Base-by-base conservation (phyloP, 2,888 invertebrate genomes). In the Oligia latruncula region DNA sequence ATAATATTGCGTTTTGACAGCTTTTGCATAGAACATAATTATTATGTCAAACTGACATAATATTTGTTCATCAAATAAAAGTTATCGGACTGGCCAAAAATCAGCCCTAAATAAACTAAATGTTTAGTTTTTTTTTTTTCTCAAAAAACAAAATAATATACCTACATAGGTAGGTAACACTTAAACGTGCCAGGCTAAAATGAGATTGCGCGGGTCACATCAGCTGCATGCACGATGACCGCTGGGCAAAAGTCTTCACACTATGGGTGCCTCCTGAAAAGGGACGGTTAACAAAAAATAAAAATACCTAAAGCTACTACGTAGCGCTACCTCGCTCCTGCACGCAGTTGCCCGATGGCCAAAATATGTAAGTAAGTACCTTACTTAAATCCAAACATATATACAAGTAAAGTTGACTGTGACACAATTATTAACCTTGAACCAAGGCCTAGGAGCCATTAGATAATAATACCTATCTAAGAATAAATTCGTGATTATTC, bases 341-440 rank as follows among this genome's bases (percentile, higher is more conserved):
- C 23, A 58, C 23, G 58, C 58, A 58, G 23, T 58, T 58, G n/a
- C 23, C 71, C 20, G 11, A 55, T 49, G n/a, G 23, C 15, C 13
- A 35, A 49, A 60, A 49, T 9, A 20, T 15, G 15, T 60, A 60
- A 4, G 58, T 55, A 55, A 8, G n/a, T 58, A 11, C 58, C 6
- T 43, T 20, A 66, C 23, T 23, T 43, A 9, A 8, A 17, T 43
- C 29, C 8, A 40, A 65, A 79, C 58, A 74, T 15, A 75, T 13
- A 58, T 62, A 52, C 29, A 40, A 75, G 43, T 29, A 20, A 82
- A 67, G n/a, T 80, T 83, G 35, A 4, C 15, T 55, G 23, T 68
- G n/a, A 29, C 62, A 83, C 13, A 62, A 29, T 62, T 46, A 55
- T 40, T 80, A 55, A 68, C 80, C 67, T 78, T 83, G 40, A 62